Percentiles rank a stretch among this genome's conserved stretches.
phyloP scores from a whole-genome alignment of 2,113 vertebrate species.

The Mugil cephalus region DNA sequence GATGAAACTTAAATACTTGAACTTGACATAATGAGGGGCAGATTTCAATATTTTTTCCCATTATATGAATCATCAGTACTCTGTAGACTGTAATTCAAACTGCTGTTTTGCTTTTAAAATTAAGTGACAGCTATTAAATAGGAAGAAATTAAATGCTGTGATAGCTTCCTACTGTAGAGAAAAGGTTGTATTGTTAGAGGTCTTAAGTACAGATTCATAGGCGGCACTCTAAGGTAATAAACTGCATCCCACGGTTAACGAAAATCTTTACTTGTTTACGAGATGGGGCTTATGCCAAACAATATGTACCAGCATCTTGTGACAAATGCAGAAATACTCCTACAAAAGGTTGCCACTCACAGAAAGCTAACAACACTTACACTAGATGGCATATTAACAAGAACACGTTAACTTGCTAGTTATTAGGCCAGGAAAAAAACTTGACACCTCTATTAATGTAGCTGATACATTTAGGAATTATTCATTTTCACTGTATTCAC shows the following conservation, averaged over 20 bases:
- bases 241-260: conserved; percentile 42
- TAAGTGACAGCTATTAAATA: conserved; percentile 6
- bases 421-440: conserved; percentile 9
- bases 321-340: conserved; percentile 51
- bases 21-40: too few species aligned
- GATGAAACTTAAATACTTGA: not conserved
- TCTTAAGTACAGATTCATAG: conserved; percentile 37
- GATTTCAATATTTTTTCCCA: not conserved
- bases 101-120: not conserved
- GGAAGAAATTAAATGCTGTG: conserved; percentile 3
- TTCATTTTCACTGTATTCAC: conserved; percentile 16
- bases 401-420: conserved; percentile 17
- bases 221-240: conserved; percentile 47
- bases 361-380: conserved; percentile 30
- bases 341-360: conserved; percentile 26
- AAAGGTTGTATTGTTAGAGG: conserved; percentile 7
- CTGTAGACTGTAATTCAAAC: conserved; percentile 3
- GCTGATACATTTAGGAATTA: conserved; percentile 43
- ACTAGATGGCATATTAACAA: conserved; percentile 37
- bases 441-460: conserved; percentile 28
- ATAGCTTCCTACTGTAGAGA: conserved; percentile 5
- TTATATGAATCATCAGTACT: not conserved
- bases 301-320: conserved; percentile 23
- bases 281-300: conserved; percentile 32
- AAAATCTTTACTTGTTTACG: conserved; percentile 54